phyloP scores from a whole-genome alignment of 2,888 invertebrate genomes.

The Allygus modestus region DNA sequence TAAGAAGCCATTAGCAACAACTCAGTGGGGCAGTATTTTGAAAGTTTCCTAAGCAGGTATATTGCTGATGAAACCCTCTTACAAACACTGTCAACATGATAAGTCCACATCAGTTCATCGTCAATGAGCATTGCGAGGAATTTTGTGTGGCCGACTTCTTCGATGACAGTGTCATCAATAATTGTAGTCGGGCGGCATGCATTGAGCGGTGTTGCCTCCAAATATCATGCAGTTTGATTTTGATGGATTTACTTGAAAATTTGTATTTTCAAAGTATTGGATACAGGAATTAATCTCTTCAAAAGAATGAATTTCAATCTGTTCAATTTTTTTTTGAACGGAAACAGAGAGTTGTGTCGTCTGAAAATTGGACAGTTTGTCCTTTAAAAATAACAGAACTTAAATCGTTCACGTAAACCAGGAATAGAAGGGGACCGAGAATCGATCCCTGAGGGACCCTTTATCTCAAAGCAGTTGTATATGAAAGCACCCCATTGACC shows the following conservation, averaged over 20 bases:
- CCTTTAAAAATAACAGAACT: not conserved
- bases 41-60: conserved; percentile 23
- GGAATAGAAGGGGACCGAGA: conserved; percentile 20
- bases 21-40: conserved; percentile 18
- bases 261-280: conserved; percentile 39
- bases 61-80: conserved; percentile 6
- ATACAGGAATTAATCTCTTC: conserved; percentile 23
- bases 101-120: conserved; percentile 26
- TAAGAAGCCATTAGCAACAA: conserved; percentile 27
- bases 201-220: conserved; percentile 48
- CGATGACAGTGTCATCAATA: not conserved
- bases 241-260: conserved; percentile 34
- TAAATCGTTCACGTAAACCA: conserved; percentile 45
- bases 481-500: conserved; percentile 4
- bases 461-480: conserved; percentile 26
- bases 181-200: conserved; percentile 24
- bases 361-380: conserved; percentile 20
- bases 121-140: conserved; percentile 45
- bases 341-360: conserved; percentile 50
- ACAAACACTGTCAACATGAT: conserved; percentile 47
- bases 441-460: conserved; percentile 25
- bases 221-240: conserved; percentile 37
- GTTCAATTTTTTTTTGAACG: conserved; percentile 5
- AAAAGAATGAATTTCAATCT: conserved; percentile 9
- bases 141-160: conserved; percentile 20